Percentiles rank a stretch among this genome's conserved stretches.
Evolutionary conservation across 2,888 invertebrate genomes (phyloP).

Genomic region (Thymelicus acteon): DNA sequence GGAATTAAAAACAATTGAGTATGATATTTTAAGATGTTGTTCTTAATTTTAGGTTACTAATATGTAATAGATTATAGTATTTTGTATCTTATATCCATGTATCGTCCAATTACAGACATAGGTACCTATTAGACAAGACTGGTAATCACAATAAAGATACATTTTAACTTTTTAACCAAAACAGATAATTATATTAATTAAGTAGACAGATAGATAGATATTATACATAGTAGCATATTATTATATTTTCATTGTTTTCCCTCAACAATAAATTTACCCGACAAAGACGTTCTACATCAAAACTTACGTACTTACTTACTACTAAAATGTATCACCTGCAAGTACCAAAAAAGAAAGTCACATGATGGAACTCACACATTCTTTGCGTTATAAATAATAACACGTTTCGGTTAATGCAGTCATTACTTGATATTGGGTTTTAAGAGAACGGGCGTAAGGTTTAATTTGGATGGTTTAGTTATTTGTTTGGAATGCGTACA

Average conservation of each 20-base stretch:
- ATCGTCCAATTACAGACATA: too few species aligned
- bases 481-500: conserved; percentile 59
- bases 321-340: conserved; percentile 59
- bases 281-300: conserved; percentile 3
- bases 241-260: background rate
- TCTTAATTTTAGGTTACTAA: too few species aligned
- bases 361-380: conserved; percentile 82
- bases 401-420: conserved; percentile 67
- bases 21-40: too few species aligned
- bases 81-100: too few species aligned
- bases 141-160: too few species aligned
- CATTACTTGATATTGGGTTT: conserved; percentile 49
- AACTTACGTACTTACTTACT: background rate
- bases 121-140: too few species aligned
- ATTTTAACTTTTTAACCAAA: too few species aligned
- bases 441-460: conserved; percentile 52
- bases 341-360: conserved; percentile 70
- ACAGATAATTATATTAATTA: too few species aligned
- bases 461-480: conserved; percentile 41
- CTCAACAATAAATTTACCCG: conserved; percentile 7
- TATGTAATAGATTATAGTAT: too few species aligned
- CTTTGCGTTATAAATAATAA: conserved; percentile 81
- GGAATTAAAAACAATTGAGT: background rate
- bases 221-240: too few species aligned
- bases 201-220: too few species aligned